These are phyloP conservation scores for Nyctereutes procyonoides DNA, from an alignment of 2,113 vertebrate genomes.

Conservation along the genomic window DNA sequence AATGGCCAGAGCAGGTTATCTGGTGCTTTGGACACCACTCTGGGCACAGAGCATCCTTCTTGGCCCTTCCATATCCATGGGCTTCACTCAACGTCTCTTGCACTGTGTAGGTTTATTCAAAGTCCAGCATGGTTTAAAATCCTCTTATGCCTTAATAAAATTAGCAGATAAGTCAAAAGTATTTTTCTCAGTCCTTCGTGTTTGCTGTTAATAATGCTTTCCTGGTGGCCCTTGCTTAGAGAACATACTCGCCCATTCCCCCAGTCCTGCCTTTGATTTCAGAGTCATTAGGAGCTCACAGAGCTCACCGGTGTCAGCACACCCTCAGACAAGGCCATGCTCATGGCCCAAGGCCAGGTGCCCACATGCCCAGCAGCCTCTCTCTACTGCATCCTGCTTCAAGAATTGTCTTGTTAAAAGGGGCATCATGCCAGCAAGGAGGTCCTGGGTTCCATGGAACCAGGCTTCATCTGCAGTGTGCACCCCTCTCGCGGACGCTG, in stretches of 20 bases:
- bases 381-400: neutral
- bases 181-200: neutral
- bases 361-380: neutral
- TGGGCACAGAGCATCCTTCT: neutral
- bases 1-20: neutral
- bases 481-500: neutral
- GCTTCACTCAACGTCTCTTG: neutral
- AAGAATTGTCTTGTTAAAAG: neutral
- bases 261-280: neutral
- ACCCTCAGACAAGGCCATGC: neutral
- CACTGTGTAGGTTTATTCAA: neutral
- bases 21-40: neutral
- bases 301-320: neutral
- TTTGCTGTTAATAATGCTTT: neutral
- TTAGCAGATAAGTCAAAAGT: neutral
- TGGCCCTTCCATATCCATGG: neutral
- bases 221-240: neutral
- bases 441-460: neutral
- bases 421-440: neutral
- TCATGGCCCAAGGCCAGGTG: neutral
- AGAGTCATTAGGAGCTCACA: neutral
- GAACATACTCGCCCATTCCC: neutral
- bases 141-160: neutral
- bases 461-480: rapidly evolving
- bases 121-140: neutral